phyloP scores from a whole-genome alignment of 2,888 invertebrate species.

The Parnassius smintheus region DNA sequence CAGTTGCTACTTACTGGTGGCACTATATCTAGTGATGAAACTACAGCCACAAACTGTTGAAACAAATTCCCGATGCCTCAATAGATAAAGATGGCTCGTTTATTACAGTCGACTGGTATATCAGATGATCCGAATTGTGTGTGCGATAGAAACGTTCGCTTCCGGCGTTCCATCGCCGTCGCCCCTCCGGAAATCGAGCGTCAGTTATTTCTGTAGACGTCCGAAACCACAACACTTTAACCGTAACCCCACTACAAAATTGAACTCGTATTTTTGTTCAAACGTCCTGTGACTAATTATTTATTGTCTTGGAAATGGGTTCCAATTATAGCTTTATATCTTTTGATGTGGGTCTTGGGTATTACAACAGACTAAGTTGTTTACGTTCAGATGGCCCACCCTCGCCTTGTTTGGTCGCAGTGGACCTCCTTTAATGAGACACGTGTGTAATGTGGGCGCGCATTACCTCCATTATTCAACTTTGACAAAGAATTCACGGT shows the following conservation, averaged over 20 bases:
- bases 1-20: constrained; percentile 26
- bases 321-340: constrained; percentile 38
- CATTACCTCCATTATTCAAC: constrained; percentile 50
- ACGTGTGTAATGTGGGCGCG: constrained; percentile 66
- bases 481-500: constrained; percentile 52
- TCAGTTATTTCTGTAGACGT: constrained; percentile 27
- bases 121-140: constrained; percentile 26
- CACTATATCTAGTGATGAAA: constrained; percentile 12
- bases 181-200: constrained; percentile 27
- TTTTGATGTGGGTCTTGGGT: constrained; percentile 46
- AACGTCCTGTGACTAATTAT: constrained; percentile 21
- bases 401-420: constrained; percentile 57
- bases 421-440: constrained; percentile 59
- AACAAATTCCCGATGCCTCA: constrained; percentile 18
- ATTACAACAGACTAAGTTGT: constrained; percentile 49
- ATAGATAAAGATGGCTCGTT: constrained; percentile 17
- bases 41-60: constrained; percentile 18
- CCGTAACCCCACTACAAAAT: constrained; percentile 19
- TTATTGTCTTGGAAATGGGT: constrained; percentile 26
- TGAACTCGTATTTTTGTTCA: constrained; percentile 11
- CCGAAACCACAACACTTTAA: constrained; percentile 25
- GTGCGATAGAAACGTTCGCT: constrained; percentile 23
- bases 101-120: constrained; percentile 18
- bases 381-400: constrained; percentile 40
- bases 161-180: constrained; percentile 26